Evolutionary conservation across 2,797 vertebrate species (phyloP).

Genomic region (Gymnoscopelus braueri): DNA sequence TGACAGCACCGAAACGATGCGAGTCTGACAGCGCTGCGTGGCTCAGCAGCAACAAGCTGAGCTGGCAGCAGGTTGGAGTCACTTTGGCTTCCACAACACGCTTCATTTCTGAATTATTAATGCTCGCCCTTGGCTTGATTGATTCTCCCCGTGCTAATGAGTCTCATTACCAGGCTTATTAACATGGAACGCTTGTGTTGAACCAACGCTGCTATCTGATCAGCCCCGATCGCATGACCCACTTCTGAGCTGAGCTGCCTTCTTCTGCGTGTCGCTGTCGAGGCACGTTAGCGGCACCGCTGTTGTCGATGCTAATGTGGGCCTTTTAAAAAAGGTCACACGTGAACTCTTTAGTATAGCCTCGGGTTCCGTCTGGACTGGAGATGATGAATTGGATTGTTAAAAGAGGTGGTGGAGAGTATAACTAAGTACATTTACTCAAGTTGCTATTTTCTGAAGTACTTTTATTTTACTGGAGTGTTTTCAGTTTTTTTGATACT

Average conservation of each 20-base stretch:
- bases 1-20: no score
- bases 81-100: conserved; percentile 53
- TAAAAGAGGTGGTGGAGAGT: no score
- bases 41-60: conserved; percentile 38
- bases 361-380: conserved; percentile 16
- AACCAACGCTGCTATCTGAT: conserved; percentile 63
- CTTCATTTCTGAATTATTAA: conserved; percentile 78
- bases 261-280: background rate
- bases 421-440: no score
- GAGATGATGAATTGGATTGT: conserved; percentile 25
- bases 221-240: conserved; percentile 61
- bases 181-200: conserved; percentile 65
- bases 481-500: no score
- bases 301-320: conserved; percentile 10
- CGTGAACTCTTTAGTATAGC: conserved; percentile 51
- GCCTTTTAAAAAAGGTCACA: conserved; percentile 46
- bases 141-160: conserved; percentile 82
- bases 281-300: background rate
- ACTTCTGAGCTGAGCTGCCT: conserved; percentile 27
- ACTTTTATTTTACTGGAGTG: no score
- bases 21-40: conserved; percentile 30
- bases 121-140: conserved; percentile 74
- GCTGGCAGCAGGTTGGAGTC: conserved; percentile 45
- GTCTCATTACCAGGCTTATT: conserved; percentile 82
- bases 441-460: no score